phyloP scores from a whole-genome alignment of 1,140 invertebrate genomes.

The Bombyx mandarina region DNA sequence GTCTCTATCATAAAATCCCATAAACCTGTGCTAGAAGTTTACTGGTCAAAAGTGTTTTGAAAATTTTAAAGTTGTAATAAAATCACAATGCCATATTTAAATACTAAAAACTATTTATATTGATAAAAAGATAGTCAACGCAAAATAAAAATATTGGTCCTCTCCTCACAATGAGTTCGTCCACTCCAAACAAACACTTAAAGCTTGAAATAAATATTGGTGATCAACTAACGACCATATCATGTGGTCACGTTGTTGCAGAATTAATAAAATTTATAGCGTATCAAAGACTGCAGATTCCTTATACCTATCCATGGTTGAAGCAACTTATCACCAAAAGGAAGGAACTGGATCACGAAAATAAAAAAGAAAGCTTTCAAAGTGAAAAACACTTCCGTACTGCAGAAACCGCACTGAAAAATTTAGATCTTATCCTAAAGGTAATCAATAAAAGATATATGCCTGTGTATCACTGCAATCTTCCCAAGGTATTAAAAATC shows the following conservation, averaged over 20 bases:
- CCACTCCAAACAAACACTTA: constrained; percentile 21
- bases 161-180: constrained; percentile 41
- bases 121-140: too few species aligned
- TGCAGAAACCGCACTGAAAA: constrained; percentile 52
- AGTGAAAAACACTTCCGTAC: constrained; percentile 58
- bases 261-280: constrained; percentile 65
- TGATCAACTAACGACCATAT: constrained; percentile 55
- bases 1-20: too few species aligned
- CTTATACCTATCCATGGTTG: constrained; percentile 61
- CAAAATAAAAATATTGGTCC: constrained; percentile 12
- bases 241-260: constrained; percentile 57
- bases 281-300: constrained; percentile 66
- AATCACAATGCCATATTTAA: too few species aligned
- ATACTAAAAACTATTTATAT: too few species aligned
- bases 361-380: constrained; percentile 43
- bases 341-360: constrained; percentile 26
- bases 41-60: too few species aligned
- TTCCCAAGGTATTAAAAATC: too few species aligned
- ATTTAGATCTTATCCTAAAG: constrained; percentile 51
- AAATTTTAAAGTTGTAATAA: too few species aligned
- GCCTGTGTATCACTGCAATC: too few species aligned
- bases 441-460: too few species aligned
- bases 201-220: constrained; percentile 46
- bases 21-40: too few species aligned
- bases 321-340: constrained; percentile 61